Evolutionary conservation across 2,113 vertebrate genomes (phyloP).

Genomic region (Tautogolabrus adspersus): DNA sequence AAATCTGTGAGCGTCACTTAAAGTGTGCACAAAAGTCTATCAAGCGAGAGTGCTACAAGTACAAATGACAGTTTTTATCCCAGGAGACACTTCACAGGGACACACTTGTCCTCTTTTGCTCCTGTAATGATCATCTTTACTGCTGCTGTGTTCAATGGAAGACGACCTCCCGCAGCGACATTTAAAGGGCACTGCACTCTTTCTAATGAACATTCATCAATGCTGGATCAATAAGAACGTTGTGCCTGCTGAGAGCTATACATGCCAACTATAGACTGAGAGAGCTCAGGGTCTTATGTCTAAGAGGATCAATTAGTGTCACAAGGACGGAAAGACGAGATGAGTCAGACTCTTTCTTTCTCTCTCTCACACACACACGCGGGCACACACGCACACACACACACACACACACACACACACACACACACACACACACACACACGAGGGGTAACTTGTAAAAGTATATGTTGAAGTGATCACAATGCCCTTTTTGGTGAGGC

Average conservation of each 20-base stretch:
- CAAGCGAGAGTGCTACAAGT: no score
- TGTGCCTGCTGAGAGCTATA: slow-evolving; percentile 6
- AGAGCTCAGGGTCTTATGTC: not conserved
- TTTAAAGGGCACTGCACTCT: slow-evolving; percentile 48
- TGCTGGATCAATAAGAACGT: slow-evolving; percentile 38
- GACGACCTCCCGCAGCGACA: slow-evolving; percentile 26
- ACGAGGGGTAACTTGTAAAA: slow-evolving; percentile 13
- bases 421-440: not conserved
- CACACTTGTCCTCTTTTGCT: not conserved
- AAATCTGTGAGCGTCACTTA: no score
- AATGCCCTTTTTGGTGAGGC: slow-evolving; percentile 15
- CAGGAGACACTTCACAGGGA: not conserved
- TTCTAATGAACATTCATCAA: slow-evolving; percentile 31
- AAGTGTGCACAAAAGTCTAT: no score
- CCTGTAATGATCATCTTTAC: not conserved
- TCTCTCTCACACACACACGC: no score
- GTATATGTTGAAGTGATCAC: not conserved
- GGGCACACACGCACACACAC: no score
- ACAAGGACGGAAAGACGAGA: not conserved
- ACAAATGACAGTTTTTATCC: no score
- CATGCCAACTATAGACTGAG: not conserved
- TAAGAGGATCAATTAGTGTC: not conserved
- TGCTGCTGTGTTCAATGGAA: slow-evolving; percentile 13
- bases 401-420: no score
- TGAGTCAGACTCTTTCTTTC: not conserved